Evolutionary conservation across 2,888 invertebrate genomes (phyloP), one percentile per base, ranked within the genome.

Genomic region (Octonoba sinensis): DNA sequence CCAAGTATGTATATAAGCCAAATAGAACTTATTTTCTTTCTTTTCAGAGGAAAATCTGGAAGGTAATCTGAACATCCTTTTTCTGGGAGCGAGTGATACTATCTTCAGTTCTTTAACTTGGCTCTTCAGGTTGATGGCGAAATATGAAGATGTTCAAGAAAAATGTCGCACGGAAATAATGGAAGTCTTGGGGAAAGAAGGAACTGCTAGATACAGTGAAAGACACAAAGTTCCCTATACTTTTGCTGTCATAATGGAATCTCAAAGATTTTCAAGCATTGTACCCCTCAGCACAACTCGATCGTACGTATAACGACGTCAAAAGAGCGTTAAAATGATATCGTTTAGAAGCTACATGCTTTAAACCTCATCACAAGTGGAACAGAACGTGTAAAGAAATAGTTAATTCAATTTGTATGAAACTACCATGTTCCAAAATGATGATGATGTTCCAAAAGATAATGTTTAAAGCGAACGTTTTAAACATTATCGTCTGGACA

Each of bases 171-270:
- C 88, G 3, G 93, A 93, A 87, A 88, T 93, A 57, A 91, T 92
- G 85, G 87, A 88, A 20, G 90, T 91, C 62, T 89, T 93, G 0
- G 93, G 93, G 1, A 88, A 88, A 56, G 88, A 90, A 16, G 88
- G 92, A 24, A 54, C 22, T 73, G 93, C 93, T 0, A 87, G 87
- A 1, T 87, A 92, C 6, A 88, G 88, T 36, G 92, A 93, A 86
- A 89, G 91, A 86, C 84, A 88, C 87, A 94, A 94, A 73, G 91
- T 96, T 92, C 94, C 95, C 0, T 95, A 94, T 87, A 91, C 93
- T 81, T 94, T 94, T 87, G 94, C 94, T 0, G 90, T 94, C 13
- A 92, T 93, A 0, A 89, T 93, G 86, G 95, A 96, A 88, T 91
- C 93, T 0, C 88, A 95, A 0, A 91, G 96, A 57, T 92, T 94